Percentiles rank a stretch among this genome's conserved stretches.
Conservation (phyloP, 1,140 invertebrate species). For the Ditylenchus dipsaci region DNA sequence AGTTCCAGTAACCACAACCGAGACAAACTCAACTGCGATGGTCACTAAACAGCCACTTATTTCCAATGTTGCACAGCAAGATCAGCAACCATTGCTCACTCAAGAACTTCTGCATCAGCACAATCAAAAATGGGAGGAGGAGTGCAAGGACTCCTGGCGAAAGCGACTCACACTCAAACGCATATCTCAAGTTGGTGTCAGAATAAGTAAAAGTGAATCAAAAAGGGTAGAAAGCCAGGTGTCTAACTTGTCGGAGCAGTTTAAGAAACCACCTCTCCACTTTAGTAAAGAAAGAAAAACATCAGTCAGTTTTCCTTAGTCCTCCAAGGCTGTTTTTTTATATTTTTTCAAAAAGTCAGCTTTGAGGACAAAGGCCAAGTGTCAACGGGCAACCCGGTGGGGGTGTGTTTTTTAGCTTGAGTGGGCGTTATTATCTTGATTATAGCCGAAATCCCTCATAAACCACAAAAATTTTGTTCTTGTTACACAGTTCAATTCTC, state of each 20-base stretch:
- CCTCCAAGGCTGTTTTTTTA: not conserved
- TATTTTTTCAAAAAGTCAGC: not conserved
- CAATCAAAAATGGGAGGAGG: slow-evolving; percentile 45
- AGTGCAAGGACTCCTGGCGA: slow-evolving; percentile 44
- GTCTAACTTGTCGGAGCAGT: too few relatives aligned
- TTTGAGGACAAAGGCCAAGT: not conserved
- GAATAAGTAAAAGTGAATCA: not conserved
- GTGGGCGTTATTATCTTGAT: too few relatives aligned
- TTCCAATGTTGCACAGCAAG: too few relatives aligned
- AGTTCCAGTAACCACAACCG: not conserved
- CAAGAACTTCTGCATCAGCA: slow-evolving; percentile 48
- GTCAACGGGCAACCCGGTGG: too few relatives aligned
- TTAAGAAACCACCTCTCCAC: not conserved
- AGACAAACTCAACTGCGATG: not conserved
- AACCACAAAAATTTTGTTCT: too few relatives aligned
- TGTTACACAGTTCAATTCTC: too few relatives aligned
- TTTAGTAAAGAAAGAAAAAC: not conserved
- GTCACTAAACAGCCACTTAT: not conserved
- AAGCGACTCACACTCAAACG: slow-evolving; percentile 4
- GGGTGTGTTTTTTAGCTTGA: too few relatives aligned
- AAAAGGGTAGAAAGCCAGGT: too few relatives aligned
- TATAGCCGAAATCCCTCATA: too few relatives aligned
- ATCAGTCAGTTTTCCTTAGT: not conserved
- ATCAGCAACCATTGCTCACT: slow-evolving; percentile 25
- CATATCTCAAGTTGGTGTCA: not conserved